Conservation (phyloP, 2,888 invertebrate species). For the Oxytorus armatus region DNA sequence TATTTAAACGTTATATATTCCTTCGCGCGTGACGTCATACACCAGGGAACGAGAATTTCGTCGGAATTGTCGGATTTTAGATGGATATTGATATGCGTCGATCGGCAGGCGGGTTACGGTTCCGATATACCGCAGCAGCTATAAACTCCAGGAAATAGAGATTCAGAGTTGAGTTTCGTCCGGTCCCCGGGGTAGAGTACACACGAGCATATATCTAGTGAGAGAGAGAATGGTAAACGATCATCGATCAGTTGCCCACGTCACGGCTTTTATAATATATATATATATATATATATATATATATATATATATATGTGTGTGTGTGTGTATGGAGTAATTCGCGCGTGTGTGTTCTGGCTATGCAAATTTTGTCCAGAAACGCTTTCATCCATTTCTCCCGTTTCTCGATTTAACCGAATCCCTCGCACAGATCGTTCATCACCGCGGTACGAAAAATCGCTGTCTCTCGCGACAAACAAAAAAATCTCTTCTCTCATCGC, state of each 20-base stretch:
- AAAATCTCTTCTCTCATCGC: conserved; percentile 12
- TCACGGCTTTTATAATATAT: conserved; percentile 48
- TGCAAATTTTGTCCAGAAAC: conserved; percentile 58
- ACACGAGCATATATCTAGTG: conserved; percentile 6
- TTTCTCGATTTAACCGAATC: conserved; percentile 20
- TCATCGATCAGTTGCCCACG: conserved; percentile 61
- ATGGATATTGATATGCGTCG: conserved; percentile 40
- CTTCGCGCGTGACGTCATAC: not conserved
- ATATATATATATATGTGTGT: too few relatives aligned
- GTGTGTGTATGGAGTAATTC: conserved; percentile 47
- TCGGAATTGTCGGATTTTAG: not conserved
- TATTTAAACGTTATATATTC: not conserved
- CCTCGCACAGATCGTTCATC: conserved; percentile 5
- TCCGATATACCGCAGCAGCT: conserved; percentile 39
- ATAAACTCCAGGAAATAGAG: conserved; percentile 55
- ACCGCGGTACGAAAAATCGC: conserved; percentile 23
- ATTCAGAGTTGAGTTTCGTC: conserved; percentile 57
- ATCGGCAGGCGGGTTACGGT: conserved; percentile 34
- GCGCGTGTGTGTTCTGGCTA: conserved; percentile 57
- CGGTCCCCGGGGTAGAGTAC: conserved; percentile 30
- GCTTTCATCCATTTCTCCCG: conserved; percentile 30
- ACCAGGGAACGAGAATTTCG: not conserved
- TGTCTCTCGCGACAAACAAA: not conserved
- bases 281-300: too few relatives aligned
- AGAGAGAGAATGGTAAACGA: conserved; percentile 53